Evolutionary conservation across 2,113 vertebrate genomes (phyloP), one percentile per base, ranked within the genome.

Genomic region (Atrichornis clamosus): DNA sequence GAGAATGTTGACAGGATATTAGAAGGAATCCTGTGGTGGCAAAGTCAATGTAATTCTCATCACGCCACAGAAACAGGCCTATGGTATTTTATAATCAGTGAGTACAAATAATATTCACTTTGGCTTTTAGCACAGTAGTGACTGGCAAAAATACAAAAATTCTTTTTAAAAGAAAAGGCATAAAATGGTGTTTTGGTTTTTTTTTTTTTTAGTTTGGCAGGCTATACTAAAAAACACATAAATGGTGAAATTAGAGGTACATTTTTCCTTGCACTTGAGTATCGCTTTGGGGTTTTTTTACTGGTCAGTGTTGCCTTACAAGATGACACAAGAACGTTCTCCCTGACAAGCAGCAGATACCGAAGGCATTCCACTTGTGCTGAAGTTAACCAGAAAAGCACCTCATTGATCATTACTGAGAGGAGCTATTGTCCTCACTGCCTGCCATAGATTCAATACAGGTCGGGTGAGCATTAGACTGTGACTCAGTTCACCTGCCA

Each of bases 11-110:
- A 91, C 23, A 47, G 89, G 69, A 68, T 87, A 87, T 64, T 81
- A 96, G 93, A 94, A 93, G 67, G 89, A 70, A 87, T 73, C 82
- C 85, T 85, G 53, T 46, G 79, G 89, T 39, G 90, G 95, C 52
- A 79, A 72, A 94, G 91, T 78, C 90, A 91, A 46, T 28, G 63
- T 35, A 81, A 84, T 87, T 95, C 94, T 93, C 84, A 76, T 87
- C 87, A 47, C 84, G 46, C 47, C 52, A 72, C 2, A 92, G 89
- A 88, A 89, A 89, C 21, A 86, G 59, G 87, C 5, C 64, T 42
- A 60, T 27, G 32, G 16, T 50, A 68, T 78, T 94, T 94, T 87
- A 74, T 24, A 12, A 53, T 64, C 65, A 84, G 32, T 3, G 15
- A 87, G 68, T 76, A 78, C 81, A 88, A 84, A 77, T 39, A 79